phyloP scores from a whole-genome alignment of 2,797 vertebrate species.

The Brotula barbata region DNA sequence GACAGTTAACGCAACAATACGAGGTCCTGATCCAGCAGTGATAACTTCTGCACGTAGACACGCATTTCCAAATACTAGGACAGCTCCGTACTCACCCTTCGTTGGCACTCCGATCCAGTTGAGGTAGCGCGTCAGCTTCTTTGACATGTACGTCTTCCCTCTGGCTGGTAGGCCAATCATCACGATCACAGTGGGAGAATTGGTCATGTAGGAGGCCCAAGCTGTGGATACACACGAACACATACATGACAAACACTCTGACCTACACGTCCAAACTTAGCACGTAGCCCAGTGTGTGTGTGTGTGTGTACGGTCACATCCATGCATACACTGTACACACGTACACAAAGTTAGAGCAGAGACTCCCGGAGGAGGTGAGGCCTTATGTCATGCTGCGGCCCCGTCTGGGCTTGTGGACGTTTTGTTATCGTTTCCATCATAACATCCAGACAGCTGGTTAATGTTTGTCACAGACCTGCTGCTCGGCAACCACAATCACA shows the following conservation, averaged over 20 bases:
- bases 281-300: too few species aligned
- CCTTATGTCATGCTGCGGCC: conserved; percentile 26
- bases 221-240: conserved; percentile 62
- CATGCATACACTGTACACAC: conserved; percentile 9
- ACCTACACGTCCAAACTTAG: not conserved
- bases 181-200: conserved; percentile 94
- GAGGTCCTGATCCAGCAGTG: not conserved
- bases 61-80: too few species aligned
- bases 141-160: conserved; percentile 97
- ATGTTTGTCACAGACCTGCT: conserved; percentile 45
- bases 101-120: conserved; percentile 99
- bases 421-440: conserved; percentile 31
- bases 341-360: not conserved
- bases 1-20: too few species aligned
- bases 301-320: not conserved
- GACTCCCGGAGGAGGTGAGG: conserved; percentile 1
- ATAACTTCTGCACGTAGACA: too few species aligned
- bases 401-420: conserved; percentile 16
- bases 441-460: conserved; percentile 13
- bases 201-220: conserved; percentile 99
- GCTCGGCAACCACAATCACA: conserved; percentile 17
- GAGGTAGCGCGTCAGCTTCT: conserved; percentile 98
- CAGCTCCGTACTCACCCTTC: conserved; percentile 82
- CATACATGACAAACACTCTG: conserved; percentile 7
- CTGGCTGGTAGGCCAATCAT: conserved; percentile 96